Evolutionary conservation across 2,113 vertebrate genomes (phyloP), one percentile per base, ranked within the genome.

Genomic region (Gavialis gangeticus): DNA sequence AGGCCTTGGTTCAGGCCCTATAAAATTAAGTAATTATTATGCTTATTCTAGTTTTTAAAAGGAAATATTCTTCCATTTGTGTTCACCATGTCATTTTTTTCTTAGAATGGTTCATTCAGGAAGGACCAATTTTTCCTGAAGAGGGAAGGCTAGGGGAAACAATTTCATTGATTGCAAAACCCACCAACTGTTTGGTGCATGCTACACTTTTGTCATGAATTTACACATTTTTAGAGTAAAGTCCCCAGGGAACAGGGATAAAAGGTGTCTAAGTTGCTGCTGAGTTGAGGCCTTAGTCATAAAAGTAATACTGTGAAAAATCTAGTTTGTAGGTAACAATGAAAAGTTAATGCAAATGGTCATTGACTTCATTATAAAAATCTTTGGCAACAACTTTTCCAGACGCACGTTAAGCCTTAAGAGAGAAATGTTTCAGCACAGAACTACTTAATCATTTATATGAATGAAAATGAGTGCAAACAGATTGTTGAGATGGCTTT

Each of bases 381-480:
- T 94, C 91, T 92, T 90, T 91, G 95, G 97, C 96, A 97, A 93
- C 13, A 90, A 92, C 95, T 97, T 97, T 95, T 97, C 96, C 96
- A 97, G 96, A 97, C 95, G 96, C 94, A 92, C 9, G 92, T 83
- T 96, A 97, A 98, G 93, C 62, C 94, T 94, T 88, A 54, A 92
- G 93, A 97, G 92, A 96, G 80, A 96, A 96, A 84, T 0, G 0
- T 95, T 91, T 94, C 86, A 93, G 67, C 87, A 84, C 90, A 96
- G 87, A 96, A 95, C 94, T 94, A 97, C 97, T 97, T 97, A 94
- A 98, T 98, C 97, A 98, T 97, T 97, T 97, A 96, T 97, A 94
- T 93, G 97, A 97, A 97, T 96, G 96, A 97, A 97, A 98, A 98
- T 96, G 96, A 98, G 97, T 96, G 97, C 97, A 98, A 98, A 98